A percentile compares a stretch with the other conserved stretches of the same genome.
Evolutionary conservation across 2,888 invertebrate species (phyloP).

Genomic region (Cephus pulcher): DNA sequence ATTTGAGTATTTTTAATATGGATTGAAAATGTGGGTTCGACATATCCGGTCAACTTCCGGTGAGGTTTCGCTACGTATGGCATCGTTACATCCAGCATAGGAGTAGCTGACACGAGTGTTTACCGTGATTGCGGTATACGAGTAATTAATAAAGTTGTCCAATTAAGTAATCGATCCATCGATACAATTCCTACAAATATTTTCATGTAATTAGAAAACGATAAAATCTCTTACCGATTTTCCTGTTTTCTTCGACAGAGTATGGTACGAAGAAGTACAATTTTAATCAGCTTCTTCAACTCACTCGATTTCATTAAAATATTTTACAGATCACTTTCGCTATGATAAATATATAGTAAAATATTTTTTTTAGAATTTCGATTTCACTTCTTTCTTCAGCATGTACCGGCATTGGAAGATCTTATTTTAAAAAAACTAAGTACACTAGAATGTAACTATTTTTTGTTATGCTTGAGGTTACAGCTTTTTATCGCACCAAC

Average conservation of each 20-base stretch:
- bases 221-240: conserved; percentile 41
- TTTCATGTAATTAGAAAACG: not conserved
- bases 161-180: conserved; percentile 4
- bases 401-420: too few species aligned
- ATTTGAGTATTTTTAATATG: not conserved
- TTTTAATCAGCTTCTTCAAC: conserved; percentile 47
- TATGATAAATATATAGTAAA: not conserved
- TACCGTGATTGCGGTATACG: not conserved
- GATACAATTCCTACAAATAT: conserved; percentile 11
- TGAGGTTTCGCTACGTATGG: not conserved
- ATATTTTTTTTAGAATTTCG: not conserved
- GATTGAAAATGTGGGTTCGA: not conserved
- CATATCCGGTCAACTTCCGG: not conserved
- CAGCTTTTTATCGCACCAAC: not conserved
- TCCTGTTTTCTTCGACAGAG: conserved; percentile 49
- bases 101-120: not conserved
- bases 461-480: not conserved
- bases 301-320: conserved; percentile 53
- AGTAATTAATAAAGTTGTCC: conserved; percentile 6
- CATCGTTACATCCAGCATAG: not conserved
- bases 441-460: not conserved
- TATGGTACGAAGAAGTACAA: conserved; percentile 49
- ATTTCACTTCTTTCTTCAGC: not conserved
- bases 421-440: too few species aligned
- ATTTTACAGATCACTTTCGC: not conserved